Evolutionary conservation across 2,888 invertebrate genomes (phyloP).

Genomic region (Oasisia sp.): DNA sequence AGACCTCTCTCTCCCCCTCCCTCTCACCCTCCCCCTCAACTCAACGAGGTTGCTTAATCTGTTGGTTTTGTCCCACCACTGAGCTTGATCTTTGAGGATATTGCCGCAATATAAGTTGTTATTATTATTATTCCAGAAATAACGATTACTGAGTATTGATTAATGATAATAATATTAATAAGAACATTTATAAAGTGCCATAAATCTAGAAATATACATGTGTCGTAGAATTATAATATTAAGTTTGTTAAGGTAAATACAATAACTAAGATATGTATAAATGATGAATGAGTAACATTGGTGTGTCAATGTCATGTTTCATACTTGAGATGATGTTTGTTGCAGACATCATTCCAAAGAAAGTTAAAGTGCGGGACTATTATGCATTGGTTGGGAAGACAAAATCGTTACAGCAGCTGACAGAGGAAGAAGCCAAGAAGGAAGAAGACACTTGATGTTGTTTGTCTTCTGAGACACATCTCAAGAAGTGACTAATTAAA

Average conservation of each 20-base stretch:
- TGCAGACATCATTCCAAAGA: conserved; percentile 60
- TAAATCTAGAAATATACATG: no score
- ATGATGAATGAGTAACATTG: neutral
- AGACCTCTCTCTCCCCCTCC: no score
- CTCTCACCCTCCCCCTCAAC: no score
- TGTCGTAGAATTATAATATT: no score
- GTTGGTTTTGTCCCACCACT: no score
- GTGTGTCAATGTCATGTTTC: neutral
- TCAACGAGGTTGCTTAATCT: no score
- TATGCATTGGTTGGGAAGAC: conserved; percentile 40
- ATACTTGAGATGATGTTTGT: conserved; percentile 26
- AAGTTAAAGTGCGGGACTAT: conserved; percentile 57
- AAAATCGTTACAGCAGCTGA: conserved; percentile 8
- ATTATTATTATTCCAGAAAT: neutral
- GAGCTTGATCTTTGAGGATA: no score
- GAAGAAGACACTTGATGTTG: neutral
- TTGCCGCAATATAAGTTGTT: no score
- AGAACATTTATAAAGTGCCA: no score
- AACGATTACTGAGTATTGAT: neutral
- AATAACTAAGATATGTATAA: no score
- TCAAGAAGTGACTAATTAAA: neutral
- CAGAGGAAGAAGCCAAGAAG: neutral
- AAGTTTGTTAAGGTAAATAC: no score
- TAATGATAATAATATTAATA: no score
- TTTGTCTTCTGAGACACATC: neutral